phyloP scores from a whole-genome alignment of 2,113 vertebrate genomes.

The Laterallus jamaicensis region DNA sequence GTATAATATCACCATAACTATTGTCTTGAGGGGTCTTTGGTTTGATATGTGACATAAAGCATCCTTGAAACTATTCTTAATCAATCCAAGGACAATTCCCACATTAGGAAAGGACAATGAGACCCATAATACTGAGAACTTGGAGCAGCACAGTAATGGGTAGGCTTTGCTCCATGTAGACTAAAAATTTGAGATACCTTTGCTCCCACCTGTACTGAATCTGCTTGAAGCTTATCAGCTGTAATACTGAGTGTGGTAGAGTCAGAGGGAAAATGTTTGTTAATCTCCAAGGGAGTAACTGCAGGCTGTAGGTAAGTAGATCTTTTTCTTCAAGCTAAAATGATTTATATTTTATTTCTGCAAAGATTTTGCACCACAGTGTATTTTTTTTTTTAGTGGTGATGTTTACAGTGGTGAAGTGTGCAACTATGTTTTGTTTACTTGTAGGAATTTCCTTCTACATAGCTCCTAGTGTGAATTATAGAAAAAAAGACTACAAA shows the following conservation, averaged over 20 bases:
- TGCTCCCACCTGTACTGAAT: background rate
- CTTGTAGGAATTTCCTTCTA: background rate
- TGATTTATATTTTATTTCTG: background rate
- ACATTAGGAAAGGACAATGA: background rate
- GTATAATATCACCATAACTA: background rate
- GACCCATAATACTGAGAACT: background rate
- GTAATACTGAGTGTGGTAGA: background rate
- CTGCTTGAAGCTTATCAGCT: background rate
- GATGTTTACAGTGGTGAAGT: background rate
- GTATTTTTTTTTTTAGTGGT: background rate
- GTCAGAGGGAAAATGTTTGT: background rate
- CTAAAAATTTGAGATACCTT: background rate
- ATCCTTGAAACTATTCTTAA: background rate
- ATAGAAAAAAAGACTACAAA: background rate
- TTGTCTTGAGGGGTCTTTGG: background rate
- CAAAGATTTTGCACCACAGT: background rate
- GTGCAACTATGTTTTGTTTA: background rate
- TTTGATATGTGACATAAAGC: background rate
- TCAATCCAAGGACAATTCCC: background rate
- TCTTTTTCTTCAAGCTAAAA: background rate
- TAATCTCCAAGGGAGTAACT: background rate
- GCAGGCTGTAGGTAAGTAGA: background rate
- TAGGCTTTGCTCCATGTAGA: background rate
- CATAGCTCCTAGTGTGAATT: background rate
- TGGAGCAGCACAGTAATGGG: background rate